Percentiles rank a stretch among this genome's conserved stretches.
Evolutionary conservation across 2,888 invertebrate genomes (phyloP).

Genomic region (Drosophila picticornis): DNA sequence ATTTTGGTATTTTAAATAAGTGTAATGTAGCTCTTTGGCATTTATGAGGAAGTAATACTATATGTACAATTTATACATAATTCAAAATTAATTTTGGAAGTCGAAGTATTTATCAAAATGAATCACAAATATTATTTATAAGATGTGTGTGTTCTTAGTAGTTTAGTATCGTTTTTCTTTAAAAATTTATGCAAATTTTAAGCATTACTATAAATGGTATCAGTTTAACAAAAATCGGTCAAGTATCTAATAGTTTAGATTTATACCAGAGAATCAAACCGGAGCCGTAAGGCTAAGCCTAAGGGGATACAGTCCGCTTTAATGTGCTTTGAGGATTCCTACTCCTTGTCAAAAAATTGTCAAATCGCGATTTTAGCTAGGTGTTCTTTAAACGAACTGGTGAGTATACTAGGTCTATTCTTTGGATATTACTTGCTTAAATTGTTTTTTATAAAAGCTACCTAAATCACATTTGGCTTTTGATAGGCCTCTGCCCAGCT

Average conservation of each 20-base stretch:
- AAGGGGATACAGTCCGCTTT: neutral
- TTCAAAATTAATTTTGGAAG: neutral
- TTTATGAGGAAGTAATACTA: neutral
- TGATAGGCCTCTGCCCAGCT: neutral
- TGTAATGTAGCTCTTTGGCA: neutral
- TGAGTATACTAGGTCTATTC: neutral
- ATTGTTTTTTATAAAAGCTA: neutral
- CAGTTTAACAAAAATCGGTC: neutral
- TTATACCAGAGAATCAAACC: neutral
- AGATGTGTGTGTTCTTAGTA: neutral
- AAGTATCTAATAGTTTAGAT: neutral
- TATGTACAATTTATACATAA: neutral
- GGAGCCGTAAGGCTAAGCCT: neutral
- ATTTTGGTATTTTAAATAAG: neutral
- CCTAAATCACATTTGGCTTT: neutral
- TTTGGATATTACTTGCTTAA: neutral
- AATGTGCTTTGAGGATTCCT: neutral
- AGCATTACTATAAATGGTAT: neutral
- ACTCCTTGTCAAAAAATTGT: neutral
- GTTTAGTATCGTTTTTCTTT: neutral
- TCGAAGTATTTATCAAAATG: neutral
- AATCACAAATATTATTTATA: neutral
- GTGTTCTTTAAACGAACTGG: neutral
- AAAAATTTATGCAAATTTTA: neutral
- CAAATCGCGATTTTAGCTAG: neutral